A percentile compares a stretch with the other conserved stretches of the same genome.
phyloP scores from a whole-genome alignment of 2,888 invertebrate genomes.

The Mimachlamys varia region DNA sequence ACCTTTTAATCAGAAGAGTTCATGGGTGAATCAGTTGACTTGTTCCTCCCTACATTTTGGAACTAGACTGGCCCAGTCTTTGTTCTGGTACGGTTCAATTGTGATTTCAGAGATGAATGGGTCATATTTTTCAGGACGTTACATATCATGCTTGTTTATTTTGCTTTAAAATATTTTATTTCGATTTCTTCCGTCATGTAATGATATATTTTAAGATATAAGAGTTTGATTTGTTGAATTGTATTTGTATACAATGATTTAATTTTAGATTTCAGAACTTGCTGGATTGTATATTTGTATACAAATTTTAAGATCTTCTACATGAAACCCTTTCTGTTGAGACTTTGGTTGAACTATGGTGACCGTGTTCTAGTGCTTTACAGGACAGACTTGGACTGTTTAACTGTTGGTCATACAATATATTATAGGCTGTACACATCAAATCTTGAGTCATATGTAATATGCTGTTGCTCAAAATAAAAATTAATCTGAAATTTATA shows the following conservation, averaged over 20 bases:
- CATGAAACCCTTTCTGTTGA: background rate
- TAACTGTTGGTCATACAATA: no score
- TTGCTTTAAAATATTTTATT: background rate
- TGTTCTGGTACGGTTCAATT: no score
- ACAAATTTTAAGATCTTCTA: background rate
- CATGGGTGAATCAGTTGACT: no score
- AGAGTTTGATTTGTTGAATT: background rate
- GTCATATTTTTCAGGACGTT: background rate
- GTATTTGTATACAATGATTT: background rate
- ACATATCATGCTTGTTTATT: background rate
- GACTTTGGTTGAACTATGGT: background rate
- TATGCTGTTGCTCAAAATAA: background rate
- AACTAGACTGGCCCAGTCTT: no score
- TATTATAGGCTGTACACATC: background rate
- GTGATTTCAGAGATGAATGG: no score
- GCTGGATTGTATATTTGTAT: no score
- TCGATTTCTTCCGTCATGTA: background rate
- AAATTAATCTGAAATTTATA: background rate
- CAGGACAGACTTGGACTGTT: no score
- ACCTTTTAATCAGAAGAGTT: no score
- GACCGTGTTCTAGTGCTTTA: no score
- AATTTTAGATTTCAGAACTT: no score
- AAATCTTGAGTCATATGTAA: background rate
- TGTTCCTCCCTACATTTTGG: no score
- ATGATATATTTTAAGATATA: background rate